phyloP scores from a whole-genome alignment of 2,113 vertebrate species.

The Onychorhynchus coronatus region DNA sequence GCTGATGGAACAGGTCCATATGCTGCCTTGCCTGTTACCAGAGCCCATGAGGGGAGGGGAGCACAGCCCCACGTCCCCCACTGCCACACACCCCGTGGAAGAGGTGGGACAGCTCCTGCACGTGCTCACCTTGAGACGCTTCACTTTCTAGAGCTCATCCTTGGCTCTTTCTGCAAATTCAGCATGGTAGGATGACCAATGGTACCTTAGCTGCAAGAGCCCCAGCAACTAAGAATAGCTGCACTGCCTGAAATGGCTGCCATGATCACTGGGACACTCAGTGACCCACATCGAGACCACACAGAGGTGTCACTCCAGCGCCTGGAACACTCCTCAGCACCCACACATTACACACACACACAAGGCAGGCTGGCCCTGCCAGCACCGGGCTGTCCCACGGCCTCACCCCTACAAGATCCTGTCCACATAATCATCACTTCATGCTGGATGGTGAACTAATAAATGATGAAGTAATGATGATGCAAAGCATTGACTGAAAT shows the following conservation, averaged over 20 bases:
- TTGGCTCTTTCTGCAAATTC: neutral
- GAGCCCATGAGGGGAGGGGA: neutral
- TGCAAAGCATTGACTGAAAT: neutral
- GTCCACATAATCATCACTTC: neutral
- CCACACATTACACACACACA: fast-evolving
- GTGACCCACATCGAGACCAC: neutral
- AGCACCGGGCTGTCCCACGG: neutral
- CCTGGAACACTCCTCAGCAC: neutral
- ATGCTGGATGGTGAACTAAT: neutral
- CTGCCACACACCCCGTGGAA: neutral
- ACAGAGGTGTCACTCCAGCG: neutral
- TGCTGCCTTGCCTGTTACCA: neutral
- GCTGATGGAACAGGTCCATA: neutral
- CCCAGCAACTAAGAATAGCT: neutral
- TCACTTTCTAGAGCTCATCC: neutral
- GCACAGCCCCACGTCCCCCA: neutral
- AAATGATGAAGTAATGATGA: neutral
- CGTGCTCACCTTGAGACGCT: neutral
- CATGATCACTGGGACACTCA: neutral
- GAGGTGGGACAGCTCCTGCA: neutral
- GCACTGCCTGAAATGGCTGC: neutral
- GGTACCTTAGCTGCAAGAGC: neutral
- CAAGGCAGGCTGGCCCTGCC: neutral
- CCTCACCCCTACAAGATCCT: neutral
- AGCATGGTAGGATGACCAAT: neutral